phyloP scores from a whole-genome alignment of 2,113 vertebrate genomes.

The Pelusios castaneus region DNA sequence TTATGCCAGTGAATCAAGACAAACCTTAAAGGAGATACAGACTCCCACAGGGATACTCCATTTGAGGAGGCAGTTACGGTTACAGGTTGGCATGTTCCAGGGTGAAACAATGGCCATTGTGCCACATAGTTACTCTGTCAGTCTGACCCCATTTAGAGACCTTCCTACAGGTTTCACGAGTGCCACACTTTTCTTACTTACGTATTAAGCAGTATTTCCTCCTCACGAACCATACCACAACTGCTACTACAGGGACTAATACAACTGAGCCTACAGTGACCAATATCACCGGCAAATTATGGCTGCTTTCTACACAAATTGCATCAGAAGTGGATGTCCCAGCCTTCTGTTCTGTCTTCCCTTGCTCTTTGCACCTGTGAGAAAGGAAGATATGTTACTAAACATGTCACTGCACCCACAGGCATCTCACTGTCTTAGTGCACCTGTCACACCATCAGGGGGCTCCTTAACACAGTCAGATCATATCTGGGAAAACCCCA shows the following conservation, averaged over 20 bases:
- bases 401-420: background rate
- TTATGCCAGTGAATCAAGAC: background rate
- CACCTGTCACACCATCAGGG: background rate
- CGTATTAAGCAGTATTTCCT: rapidly evolving
- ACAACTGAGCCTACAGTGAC: no score
- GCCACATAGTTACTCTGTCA: background rate
- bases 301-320: background rate
- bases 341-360: background rate
- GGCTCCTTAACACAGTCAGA: background rate
- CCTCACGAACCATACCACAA: no score
- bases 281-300: no score
- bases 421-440: background rate
- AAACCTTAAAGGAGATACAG: background rate
- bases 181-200: background rate
- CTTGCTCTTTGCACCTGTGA: background rate
- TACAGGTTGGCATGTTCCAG: background rate
- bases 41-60: background rate
- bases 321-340: background rate
- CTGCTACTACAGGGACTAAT: no score
- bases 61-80: background rate
- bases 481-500: background rate
- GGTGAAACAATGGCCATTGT: background rate
- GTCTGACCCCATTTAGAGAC: background rate
- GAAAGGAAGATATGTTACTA: background rate
- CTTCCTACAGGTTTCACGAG: background rate